Evolutionary conservation across 2,888 invertebrate genomes (phyloP).

Genomic region (Myopa tessellatipennis): DNA sequence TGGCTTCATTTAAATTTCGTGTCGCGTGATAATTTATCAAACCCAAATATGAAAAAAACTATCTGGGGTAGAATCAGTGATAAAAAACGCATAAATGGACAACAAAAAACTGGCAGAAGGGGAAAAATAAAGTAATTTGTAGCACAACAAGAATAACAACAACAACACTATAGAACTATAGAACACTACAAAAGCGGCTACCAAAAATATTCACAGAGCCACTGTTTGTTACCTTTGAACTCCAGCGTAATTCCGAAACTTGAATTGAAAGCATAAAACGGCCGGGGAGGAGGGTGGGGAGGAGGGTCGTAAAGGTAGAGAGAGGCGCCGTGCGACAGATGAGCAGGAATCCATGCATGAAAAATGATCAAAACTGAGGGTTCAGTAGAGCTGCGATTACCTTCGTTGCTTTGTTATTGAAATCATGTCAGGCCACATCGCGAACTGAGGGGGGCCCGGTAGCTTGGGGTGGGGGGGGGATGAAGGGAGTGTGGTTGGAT

Average conservation of each 20-base stretch:
- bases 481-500: neutral
- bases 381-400: neutral
- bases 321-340: too few species aligned
- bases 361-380: neutral
- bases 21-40: constrained; percentile 28
- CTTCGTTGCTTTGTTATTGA: too few species aligned
- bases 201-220: neutral
- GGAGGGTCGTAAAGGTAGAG: too few species aligned
- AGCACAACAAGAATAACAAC: constrained; percentile 9
- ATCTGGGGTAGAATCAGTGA: neutral
- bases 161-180: neutral
- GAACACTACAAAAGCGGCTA: too few species aligned
- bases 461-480: neutral
- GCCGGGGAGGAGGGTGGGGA: too few species aligned
- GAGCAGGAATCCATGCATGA: neutral
- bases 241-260: neutral
- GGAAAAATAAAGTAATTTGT: constrained; percentile 12
- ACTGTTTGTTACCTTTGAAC: neutral
- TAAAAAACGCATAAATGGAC: neutral
- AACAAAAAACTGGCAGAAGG: neutral
- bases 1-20: constrained; percentile 29
- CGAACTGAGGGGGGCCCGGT: neutral
- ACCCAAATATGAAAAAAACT: neutral
- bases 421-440: neutral
- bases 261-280: too few species aligned